A percentile compares a stretch with the other conserved stretches of the same genome.
Evolutionary conservation across 2,797 vertebrate genomes (phyloP).

Genomic region (Falco columbarius): DNA sequence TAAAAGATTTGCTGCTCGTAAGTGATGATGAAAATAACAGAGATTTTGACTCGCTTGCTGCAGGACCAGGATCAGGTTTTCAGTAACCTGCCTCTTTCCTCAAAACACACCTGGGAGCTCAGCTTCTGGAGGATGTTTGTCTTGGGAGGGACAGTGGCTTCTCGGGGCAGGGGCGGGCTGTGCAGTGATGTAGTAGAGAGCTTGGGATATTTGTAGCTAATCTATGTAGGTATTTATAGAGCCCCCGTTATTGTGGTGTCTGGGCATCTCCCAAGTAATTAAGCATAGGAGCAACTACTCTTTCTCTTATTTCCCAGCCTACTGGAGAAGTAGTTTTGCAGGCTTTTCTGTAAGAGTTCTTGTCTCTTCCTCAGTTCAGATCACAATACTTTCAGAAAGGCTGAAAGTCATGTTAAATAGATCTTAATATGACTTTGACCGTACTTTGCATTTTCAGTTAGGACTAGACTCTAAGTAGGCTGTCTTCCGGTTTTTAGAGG

Average conservation of each 20-base stretch:
- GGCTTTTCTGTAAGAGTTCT: not conserved
- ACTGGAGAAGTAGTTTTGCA: not conserved
- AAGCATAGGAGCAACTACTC: not conserved
- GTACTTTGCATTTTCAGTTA: accelerated
- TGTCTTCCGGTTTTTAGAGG: not conserved
- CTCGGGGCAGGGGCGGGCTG: not conserved
- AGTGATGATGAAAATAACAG: not conserved
- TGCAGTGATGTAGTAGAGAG: not conserved
- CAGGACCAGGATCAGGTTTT: not conserved
- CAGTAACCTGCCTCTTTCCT: not conserved
- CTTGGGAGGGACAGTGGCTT: not conserved
- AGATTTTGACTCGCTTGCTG: not conserved
- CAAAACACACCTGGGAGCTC: not conserved
- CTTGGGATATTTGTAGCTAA: not conserved
- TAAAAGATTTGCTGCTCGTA: not conserved
- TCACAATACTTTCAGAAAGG: not conserved
- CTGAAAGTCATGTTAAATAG: not conserved
- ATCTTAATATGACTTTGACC: not conserved
- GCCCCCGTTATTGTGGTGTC: not conserved
- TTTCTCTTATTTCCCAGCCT: not conserved
- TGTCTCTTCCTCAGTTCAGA: not conserved
- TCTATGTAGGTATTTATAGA: constrained; percentile 6
- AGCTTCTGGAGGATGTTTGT: not conserved
- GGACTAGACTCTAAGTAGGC: not conserved
- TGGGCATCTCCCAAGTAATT: not conserved